These are phyloP conservation scores for Mastigias papua DNA, from an alignment of 30 jellyfish, hydroid and myxozoan genomes.

Conservation along the genomic window DNA sequence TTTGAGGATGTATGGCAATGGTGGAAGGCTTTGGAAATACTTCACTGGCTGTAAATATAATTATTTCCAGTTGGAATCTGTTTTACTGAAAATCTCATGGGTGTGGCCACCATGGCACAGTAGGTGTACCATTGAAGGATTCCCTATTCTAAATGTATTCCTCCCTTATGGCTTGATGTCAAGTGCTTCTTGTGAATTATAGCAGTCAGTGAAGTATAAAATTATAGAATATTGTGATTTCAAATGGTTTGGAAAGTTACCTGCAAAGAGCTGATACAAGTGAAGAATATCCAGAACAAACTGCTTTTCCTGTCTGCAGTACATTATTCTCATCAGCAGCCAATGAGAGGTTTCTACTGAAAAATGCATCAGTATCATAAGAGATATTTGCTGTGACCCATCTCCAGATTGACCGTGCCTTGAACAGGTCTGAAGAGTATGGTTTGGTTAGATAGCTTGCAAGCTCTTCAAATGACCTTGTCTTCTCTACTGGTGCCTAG, in stretches of 20 bases:
- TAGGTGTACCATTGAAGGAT: too few species aligned
- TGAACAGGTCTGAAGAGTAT: conserved; percentile 52
- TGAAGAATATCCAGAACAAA: conserved; percentile 83
- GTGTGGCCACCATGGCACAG: too few species aligned
- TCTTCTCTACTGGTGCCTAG: conserved; percentile 64
- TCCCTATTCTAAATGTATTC: too few species aligned
- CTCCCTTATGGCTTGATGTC: too few species aligned
- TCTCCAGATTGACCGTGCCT: conserved; percentile 80
- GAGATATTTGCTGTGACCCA: conserved; percentile 86
- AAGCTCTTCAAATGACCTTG: conserved; percentile 40
- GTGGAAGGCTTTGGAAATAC: too few species aligned
- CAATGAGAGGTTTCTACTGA: conserved; percentile 13
- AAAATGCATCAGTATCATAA: conserved; percentile 72
- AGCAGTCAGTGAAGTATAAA: too few species aligned
- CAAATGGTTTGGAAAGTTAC: neutral
- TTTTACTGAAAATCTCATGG: too few species aligned
- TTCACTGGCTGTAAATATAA: too few species aligned
- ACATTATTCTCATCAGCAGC: conserved; percentile 42
- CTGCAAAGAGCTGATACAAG: conserved; percentile 55
- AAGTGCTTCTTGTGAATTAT: too few species aligned
- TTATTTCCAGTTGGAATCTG: too few species aligned
- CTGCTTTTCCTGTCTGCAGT: conserved; percentile 71
- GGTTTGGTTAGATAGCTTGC: conserved; percentile 49
- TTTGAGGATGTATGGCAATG: too few species aligned
- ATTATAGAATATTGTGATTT: too few species aligned